A percentile compares a stretch with the other conserved stretches of the same genome.
These are phyloP conservation scores for Xenus cinereus DNA, from an alignment of 2,113 vertebrate species.

Conservation along the genomic window DNA sequence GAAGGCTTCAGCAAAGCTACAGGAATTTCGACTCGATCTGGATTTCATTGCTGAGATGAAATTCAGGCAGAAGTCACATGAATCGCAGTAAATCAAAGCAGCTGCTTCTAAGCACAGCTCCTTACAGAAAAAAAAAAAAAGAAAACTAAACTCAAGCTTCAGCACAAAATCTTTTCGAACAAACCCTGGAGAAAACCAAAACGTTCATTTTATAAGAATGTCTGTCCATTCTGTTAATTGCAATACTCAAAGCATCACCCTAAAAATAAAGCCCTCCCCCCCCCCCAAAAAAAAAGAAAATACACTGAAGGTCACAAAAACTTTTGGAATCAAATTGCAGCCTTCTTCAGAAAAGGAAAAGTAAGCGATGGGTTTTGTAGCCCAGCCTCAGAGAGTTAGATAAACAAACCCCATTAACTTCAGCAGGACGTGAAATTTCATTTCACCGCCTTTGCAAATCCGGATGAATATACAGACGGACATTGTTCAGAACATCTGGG, in stretches of 20 bases:
- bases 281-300: not conserved
- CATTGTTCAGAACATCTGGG: slow-evolving; percentile 29
- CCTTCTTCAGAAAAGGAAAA: not conserved
- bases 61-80: slow-evolving; percentile 34
- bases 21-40: slow-evolving; percentile 31
- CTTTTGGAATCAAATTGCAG: not conserved
- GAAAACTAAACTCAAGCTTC: not conserved
- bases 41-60: not conserved
- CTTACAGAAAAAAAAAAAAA: not conserved
- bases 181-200: not conserved
- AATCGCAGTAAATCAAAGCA: slow-evolving; percentile 34
- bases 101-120: not conserved
- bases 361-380: not conserved
- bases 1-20: slow-evolving; percentile 13
- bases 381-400: not conserved
- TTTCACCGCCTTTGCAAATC: not conserved
- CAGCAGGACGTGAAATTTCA: not conserved
- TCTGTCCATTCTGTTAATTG: not conserved
- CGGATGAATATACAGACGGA: not conserved
- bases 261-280: not conserved
- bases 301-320: not conserved
- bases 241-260: not conserved
- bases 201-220: not conserved
- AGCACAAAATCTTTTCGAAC: not conserved
- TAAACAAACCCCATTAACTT: slow-evolving; percentile 16